Evolutionary conservation across 2,888 invertebrate species (phyloP).

Genomic region (Drosophila eohydei): DNA sequence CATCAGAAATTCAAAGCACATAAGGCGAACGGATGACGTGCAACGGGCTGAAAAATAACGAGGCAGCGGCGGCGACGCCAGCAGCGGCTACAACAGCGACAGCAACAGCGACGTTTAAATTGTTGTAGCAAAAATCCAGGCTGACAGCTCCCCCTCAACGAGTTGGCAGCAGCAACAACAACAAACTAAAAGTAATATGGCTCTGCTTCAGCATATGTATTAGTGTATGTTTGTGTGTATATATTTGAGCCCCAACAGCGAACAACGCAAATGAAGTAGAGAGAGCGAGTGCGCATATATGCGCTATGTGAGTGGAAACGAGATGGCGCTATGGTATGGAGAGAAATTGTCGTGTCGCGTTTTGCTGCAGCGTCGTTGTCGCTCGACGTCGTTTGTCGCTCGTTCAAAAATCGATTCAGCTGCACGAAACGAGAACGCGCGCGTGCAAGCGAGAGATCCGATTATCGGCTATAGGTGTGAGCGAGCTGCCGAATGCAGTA

Average conservation of each 20-base stretch:
- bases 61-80: slow-evolving; percentile 35
- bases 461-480: slow-evolving; percentile 32
- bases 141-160: slow-evolving; percentile 76
- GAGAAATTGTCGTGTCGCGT: slow-evolving; percentile 76
- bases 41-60: slow-evolving; percentile 71
- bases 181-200: slow-evolving; percentile 76
- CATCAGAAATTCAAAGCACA: slow-evolving; percentile 82
- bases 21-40: slow-evolving; percentile 73
- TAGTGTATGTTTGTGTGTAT: slow-evolving; percentile 25
- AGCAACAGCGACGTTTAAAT: slow-evolving; percentile 56
- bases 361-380: slow-evolving; percentile 10
- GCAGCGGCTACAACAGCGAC: slow-evolving; percentile 50
- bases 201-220: slow-evolving; percentile 51
- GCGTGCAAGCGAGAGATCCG: slow-evolving; percentile 51
- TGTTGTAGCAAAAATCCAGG: slow-evolving; percentile 77
- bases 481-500: slow-evolving; percentile 55
- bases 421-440: slow-evolving; percentile 64
- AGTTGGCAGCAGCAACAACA: slow-evolving; percentile 50
- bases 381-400: slow-evolving; percentile 49
- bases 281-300: slow-evolving; percentile 37
- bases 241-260: slow-evolving; percentile 47
- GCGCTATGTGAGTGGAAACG: slow-evolving; percentile 30
- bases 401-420: slow-evolving; percentile 78
- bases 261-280: slow-evolving; percentile 62
- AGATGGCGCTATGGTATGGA: slow-evolving; percentile 52